Evolutionary conservation across 2,797 vertebrate genomes (phyloP).

Genomic region (Mergus octosetaceus): DNA sequence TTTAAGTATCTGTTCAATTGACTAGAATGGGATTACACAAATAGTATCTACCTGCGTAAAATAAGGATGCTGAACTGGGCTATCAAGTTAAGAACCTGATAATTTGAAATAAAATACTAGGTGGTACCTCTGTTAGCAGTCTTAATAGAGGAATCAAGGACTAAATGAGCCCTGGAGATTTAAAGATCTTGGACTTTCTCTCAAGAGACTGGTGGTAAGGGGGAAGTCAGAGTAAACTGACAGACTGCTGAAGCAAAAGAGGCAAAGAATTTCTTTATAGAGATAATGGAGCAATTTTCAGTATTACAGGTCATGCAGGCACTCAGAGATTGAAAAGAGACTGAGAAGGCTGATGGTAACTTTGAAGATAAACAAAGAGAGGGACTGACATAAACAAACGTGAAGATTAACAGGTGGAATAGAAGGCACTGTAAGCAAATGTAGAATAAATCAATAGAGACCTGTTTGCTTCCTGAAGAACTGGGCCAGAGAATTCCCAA

Average conservation of each 20-base stretch:
- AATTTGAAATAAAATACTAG: neutral
- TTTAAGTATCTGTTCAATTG: neutral
- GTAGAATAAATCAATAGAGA: neutral
- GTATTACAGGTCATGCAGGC: neutral
- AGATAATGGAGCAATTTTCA: neutral
- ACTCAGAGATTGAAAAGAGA: neutral
- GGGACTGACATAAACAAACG: neutral
- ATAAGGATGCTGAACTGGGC: neutral
- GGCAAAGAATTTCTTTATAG: neutral
- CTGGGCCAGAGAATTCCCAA: neutral
- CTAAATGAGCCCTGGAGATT: neutral
- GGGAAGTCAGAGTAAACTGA: neutral
- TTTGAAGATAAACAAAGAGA: neutral
- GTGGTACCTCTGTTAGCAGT: neutral
- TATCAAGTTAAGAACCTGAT: neutral
- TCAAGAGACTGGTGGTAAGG: neutral
- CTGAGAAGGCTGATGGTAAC: neutral
- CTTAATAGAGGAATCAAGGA: neutral
- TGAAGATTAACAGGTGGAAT: neutral
- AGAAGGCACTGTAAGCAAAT: neutral
- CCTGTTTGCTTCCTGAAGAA: neutral
- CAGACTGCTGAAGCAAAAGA: neutral
- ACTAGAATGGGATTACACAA: neutral
- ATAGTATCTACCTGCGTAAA: neutral
- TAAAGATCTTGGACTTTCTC: neutral